phyloP scores from a whole-genome alignment of 2,797 vertebrate species.

The Petrocephalus sullivani region DNA sequence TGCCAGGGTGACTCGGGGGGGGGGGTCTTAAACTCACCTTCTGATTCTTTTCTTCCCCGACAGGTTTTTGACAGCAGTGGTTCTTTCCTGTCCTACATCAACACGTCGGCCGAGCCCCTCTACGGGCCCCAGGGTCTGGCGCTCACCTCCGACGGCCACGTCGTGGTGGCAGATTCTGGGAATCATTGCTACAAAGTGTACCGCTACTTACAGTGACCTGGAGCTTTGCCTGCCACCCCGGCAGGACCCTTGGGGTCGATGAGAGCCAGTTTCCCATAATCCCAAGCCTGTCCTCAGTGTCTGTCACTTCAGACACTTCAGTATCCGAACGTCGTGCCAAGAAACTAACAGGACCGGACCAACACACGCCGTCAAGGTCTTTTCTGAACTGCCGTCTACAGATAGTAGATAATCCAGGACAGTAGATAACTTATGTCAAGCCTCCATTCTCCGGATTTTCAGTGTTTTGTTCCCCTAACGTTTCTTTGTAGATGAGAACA shows the following conservation, averaged over 20 bases:
- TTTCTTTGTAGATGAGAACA: neutral
- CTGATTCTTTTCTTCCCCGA: neutral
- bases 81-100: conserved; percentile 97
- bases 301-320: neutral
- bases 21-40: neutral
- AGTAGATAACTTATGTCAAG: neutral
- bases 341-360: neutral
- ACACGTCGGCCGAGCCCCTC: conserved; percentile 93
- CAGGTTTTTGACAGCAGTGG: conserved; percentile 95
- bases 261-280: neutral
- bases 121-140: conserved; percentile 95
- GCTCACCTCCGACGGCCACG: conserved; percentile 91
- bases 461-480: neutral
- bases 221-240: neutral
- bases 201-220: conserved; percentile 86
- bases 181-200: conserved; percentile 99
- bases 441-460: neutral
- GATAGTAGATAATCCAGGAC: conserved; percentile 6
- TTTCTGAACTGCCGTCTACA: neutral
- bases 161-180: conserved; percentile 96
- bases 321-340: conserved; percentile 16
- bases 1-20: no score
- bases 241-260: neutral
- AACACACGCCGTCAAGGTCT: neutral
- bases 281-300: neutral